These are phyloP conservation scores for Halichoerus grypus DNA, from an alignment of 2,113 vertebrate genomes.

Conservation along the genomic window DNA sequence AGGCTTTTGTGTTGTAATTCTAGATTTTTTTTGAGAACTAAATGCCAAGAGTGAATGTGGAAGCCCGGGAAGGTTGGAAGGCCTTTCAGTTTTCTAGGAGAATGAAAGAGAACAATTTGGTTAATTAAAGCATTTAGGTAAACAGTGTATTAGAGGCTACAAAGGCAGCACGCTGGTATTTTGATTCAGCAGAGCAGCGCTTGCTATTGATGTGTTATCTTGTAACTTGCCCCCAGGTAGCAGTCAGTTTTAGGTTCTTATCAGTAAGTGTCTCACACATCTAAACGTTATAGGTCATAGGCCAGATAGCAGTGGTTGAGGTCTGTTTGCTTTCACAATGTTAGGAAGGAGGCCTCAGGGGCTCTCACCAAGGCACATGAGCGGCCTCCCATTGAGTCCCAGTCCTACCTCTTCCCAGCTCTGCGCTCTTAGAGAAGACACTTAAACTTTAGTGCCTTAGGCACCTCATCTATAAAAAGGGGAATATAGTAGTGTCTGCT, in stretches of 20 bases:
- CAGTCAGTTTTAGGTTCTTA: background rate
- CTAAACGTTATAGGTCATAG: background rate
- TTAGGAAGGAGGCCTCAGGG: background rate
- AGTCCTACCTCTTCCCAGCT: background rate
- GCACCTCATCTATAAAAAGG: background rate
- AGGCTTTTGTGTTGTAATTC: conserved; percentile 3
- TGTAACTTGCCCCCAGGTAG: conserved; percentile 28
- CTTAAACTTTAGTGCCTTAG: background rate
- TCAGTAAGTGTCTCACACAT: background rate
- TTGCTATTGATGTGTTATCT: background rate
- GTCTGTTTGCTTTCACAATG: background rate
- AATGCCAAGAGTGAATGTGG: background rate
- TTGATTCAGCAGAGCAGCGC: background rate
- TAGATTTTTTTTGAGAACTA: background rate
- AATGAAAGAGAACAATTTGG: background rate
- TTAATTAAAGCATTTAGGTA: background rate
- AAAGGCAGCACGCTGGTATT: background rate
- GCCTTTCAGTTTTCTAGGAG: conserved; percentile 26
- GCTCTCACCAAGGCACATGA: background rate
- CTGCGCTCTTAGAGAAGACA: background rate
- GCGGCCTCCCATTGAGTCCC: background rate
- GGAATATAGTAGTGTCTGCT: background rate
- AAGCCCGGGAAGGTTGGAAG: background rate
- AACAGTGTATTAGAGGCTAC: too few relatives aligned
- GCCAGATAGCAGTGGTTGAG: background rate